phyloP scores from a whole-genome alignment of 2,113 vertebrate genomes.

The Epinephelus lanceolatus region DNA sequence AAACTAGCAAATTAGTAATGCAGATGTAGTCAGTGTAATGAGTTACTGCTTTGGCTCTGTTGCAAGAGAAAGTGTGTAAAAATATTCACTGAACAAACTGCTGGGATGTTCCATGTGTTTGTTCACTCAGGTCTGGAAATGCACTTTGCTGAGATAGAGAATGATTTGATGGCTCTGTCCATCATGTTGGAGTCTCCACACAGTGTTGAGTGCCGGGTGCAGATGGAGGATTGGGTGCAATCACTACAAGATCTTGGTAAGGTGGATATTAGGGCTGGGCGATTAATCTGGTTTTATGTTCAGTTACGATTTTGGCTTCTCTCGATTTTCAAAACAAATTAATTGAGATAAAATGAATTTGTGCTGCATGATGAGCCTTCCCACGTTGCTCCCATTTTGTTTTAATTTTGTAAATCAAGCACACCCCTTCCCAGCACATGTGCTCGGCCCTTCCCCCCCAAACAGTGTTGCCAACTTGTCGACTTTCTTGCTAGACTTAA shows the following conservation, averaged over 20 bases:
- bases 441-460: no score
- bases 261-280: not conserved
- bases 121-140: constrained; percentile 77
- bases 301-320: no score
- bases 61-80: not conserved
- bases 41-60: not conserved
- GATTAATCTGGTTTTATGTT: not conserved
- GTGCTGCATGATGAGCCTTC: no score
- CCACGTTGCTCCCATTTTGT: no score
- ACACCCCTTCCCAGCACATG: no score
- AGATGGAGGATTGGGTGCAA: constrained; percentile 81
- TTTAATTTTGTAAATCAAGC: no score
- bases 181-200: constrained; percentile 82
- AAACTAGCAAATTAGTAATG: not conserved
- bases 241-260: constrained; percentile 85
- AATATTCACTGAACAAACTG: not conserved
- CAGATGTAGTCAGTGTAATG: not conserved
- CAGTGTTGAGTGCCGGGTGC: constrained; percentile 72
- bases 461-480: no score
- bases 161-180: constrained; percentile 83
- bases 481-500: no score
- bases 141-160: constrained; percentile 80
- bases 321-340: no score
- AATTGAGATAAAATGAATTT: no score
- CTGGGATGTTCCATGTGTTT: not conserved